phyloP scores from a whole-genome alignment of 1,140 invertebrate genomes.

The Pygmarrhopalites habei region DNA sequence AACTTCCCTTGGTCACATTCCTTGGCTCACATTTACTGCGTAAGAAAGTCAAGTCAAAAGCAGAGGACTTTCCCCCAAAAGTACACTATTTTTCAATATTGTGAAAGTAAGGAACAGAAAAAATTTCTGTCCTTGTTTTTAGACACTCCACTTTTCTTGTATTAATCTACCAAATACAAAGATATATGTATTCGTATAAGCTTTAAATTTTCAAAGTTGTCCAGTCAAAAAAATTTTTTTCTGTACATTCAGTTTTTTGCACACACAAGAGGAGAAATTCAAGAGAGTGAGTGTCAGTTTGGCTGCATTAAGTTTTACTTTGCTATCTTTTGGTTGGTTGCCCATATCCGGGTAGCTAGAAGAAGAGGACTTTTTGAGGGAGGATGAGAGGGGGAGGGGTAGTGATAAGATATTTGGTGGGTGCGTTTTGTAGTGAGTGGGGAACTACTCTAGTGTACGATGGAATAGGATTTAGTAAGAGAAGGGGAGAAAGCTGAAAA shows the following conservation, averaged over 20 bases:
- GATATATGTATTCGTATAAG: neutral
- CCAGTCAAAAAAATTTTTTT: neutral
- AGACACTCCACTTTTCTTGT: no score
- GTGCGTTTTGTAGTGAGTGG: no score
- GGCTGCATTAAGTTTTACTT: neutral
- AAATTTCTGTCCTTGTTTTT: no score
- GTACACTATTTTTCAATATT: no score
- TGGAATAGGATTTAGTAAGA: no score
- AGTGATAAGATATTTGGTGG: neutral
- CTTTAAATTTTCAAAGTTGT: neutral
- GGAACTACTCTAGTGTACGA: no score
- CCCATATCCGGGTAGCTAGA: neutral
- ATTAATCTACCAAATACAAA: neutral
- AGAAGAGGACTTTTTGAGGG: neutral
- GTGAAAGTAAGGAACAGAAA: no score
- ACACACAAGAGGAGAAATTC: neutral
- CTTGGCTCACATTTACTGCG: no score
- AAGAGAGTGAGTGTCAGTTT: neutral
- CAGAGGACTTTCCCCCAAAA: no score
- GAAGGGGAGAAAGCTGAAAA: neutral
- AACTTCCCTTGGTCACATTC: no score
- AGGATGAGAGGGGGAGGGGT: neutral
- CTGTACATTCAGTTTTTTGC: neutral
- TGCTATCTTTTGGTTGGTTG: conserved; percentile 4
- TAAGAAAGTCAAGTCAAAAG: no score